Evolutionary conservation across 2,888 invertebrate genomes (phyloP), one percentile per base, ranked within the genome.

Genomic region (Fragum whitleyi): DNA sequence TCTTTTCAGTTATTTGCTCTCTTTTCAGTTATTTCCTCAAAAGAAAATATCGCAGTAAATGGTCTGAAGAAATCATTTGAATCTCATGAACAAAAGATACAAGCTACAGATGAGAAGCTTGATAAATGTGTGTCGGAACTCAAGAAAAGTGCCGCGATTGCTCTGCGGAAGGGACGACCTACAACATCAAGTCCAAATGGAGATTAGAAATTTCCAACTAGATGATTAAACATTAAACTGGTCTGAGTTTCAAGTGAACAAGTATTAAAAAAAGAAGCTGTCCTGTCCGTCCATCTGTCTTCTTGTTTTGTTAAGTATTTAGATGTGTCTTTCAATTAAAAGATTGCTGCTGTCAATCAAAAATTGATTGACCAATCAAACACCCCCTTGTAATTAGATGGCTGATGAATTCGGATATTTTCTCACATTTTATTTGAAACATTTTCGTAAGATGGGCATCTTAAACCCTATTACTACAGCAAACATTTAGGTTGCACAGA

Each of bases 141-240:
- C 9, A 88, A 87, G 75, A 81, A 85, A 51, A 84, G 83, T 75
- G 89, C 89, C 14, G 79, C 87, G 7, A 59, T 72, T 21, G 86
- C 88, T n/a, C 81, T 90, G 14, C 76, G 81, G 26, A 90, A 89
- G 53, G 62, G 68, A 0, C 47, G 79, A 55, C 68, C 83, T 14
- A 19, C 32, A 11, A 70, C 70, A n/a, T 28, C 28, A 65, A 65
- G 65, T 29, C 16, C n/a, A 39, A 16, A 36, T 62, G 65, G 57
- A 26, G 57, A 57, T 23, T 57, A 57, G 7, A 57, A 26, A 2
- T 7, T 26, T 11, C 19, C 53, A 19, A 7, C 53, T n/a, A n/a
- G n/a, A n/a, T n/a, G n/a, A n/a, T n/a, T n/a, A n/a, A n/a, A n/a
- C n/a, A 11, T 42, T 9, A 11, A 16, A 11, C 16, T 9, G 16